phyloP scores from a whole-genome alignment of 2,888 invertebrate species.

The Synanthedon andrenaeformis region DNA sequence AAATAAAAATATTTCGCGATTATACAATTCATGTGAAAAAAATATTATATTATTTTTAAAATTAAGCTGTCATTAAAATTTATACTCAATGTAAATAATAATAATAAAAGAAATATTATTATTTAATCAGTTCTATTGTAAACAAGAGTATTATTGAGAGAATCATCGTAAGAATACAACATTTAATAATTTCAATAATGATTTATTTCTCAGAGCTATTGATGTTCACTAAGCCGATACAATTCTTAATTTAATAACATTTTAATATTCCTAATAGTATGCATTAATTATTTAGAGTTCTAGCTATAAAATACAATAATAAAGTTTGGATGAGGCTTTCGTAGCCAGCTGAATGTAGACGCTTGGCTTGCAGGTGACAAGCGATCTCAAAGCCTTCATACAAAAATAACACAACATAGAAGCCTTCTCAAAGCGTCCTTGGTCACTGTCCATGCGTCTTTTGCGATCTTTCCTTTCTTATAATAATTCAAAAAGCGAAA shows the following conservation, averaged over 20 bases:
- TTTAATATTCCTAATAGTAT: constrained; percentile 67
- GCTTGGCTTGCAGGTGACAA: constrained; percentile 18
- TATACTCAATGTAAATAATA: no score
- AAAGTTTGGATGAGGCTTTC: constrained; percentile 46
- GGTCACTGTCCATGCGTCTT: not conserved
- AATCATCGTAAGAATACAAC: constrained; percentile 44
- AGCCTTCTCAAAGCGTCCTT: constrained; percentile 3
- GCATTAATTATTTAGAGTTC: constrained; percentile 69
- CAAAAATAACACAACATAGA: constrained; percentile 2
- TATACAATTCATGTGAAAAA: no score
- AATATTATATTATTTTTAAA: no score
- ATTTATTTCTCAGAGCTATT: constrained; percentile 68
- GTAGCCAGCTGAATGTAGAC: constrained; percentile 29
- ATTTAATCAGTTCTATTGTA: no score
- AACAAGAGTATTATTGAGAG: no score
- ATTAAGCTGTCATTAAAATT: no score
- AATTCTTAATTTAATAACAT: constrained; percentile 68
- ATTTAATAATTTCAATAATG: constrained; percentile 69
- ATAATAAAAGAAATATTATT: no score
- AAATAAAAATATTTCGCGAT: no score
- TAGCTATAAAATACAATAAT: constrained; percentile 69
- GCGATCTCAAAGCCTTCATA: constrained; percentile 21
- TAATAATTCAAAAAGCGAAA: no score
- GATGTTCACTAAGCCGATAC: constrained; percentile 71
- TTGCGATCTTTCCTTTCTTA: no score